Evolutionary conservation across 2,113 vertebrate species (phyloP), one percentile per base, ranked within the genome.

Genomic region (Menidia beryllina): DNA sequence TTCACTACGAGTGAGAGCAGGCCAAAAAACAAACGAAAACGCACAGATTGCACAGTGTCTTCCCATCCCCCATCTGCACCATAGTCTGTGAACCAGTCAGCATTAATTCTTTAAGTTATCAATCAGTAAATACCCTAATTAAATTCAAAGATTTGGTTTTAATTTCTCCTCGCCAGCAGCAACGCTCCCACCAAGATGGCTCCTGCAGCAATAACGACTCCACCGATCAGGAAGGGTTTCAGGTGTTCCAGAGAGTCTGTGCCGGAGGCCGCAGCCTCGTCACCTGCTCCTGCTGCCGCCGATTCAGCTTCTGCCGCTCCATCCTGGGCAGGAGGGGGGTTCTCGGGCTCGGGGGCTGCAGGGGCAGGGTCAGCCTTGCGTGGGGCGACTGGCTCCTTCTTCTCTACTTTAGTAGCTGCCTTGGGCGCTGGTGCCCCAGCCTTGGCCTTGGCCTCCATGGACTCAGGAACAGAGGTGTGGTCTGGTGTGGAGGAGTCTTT

Each of bases 141-240:
- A 66, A 47, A 43, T 38, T 72, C 27, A 51, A 56, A 60, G 2
- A 77, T 74, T 66, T 67, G 63, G 26, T 81, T 82, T 91, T 91
- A 94, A 87, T 94, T 93, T 83, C 92, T 94, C 70, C 83, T 92
- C 3, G 91, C 91, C 79, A 94, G 75, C 83, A 94, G 76, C 68
- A 94, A 58, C 54, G 83, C 85, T 72, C 92, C 94, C 68, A 94
- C 74, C 77, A 94, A 81, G 69, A 94, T 86, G 69, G 94, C 94
- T 50, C 92, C 94, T 26, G 86, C 88, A 54, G 93, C 92, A 49
- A 94, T 84, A 30, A 94, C 61, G 0, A 88, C 93, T 50, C 94
- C 92, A 17, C 92, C 93, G 7, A 94, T 92, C 58, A 94, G 85
- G 80, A 94, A 94, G 27, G 94, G 94, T 72, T 94, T 94, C 81